Percentiles rank a stretch among this genome's conserved stretches.
phyloP scores from a whole-genome alignment of 2,888 invertebrate genomes.

The Tridacna gigas region DNA sequence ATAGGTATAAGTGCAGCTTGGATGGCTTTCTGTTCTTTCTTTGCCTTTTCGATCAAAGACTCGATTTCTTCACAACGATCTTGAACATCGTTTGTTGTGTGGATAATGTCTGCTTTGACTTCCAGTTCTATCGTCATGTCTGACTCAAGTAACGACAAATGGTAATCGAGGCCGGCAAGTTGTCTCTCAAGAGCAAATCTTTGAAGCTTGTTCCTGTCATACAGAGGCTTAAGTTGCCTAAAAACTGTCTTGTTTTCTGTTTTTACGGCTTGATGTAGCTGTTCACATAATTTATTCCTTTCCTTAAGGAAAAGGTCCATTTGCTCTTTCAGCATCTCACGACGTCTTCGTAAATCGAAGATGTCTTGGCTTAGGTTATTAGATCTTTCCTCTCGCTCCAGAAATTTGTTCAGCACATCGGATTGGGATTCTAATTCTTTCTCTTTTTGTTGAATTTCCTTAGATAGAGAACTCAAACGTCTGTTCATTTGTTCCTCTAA shows the following conservation, averaged over 20 bases:
- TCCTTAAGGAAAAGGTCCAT: constrained; percentile 66
- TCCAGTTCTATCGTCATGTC: constrained; percentile 76
- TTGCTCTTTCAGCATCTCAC: constrained; percentile 53
- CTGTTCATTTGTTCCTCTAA: constrained; percentile 71
- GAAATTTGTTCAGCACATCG: constrained; percentile 69
- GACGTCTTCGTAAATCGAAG: constrained; percentile 68
- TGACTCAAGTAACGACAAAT: constrained; percentile 67
- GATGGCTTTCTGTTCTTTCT: constrained; percentile 72
- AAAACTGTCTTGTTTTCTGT: constrained; percentile 60
- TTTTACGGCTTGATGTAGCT: constrained; percentile 63
- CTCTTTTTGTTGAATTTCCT: constrained; percentile 72
- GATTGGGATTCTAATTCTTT: constrained; percentile 70
- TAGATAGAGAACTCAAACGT: constrained; percentile 65
- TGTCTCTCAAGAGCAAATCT: constrained; percentile 74
- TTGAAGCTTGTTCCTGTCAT: constrained; percentile 75
- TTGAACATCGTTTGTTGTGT: constrained; percentile 77
- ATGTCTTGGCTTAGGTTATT: constrained; percentile 68
- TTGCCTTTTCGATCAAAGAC: constrained; percentile 70
- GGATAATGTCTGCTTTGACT: constrained; percentile 74
- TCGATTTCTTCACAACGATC: constrained; percentile 78
- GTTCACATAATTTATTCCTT: constrained; percentile 64
- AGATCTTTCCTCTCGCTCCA: constrained; percentile 74
- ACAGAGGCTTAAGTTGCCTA: constrained; percentile 67
- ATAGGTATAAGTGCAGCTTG: constrained; percentile 76
- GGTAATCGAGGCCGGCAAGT: constrained; percentile 70